phyloP scores from a whole-genome alignment of 2,888 invertebrate species.

The Pemphredon lugubris region DNA sequence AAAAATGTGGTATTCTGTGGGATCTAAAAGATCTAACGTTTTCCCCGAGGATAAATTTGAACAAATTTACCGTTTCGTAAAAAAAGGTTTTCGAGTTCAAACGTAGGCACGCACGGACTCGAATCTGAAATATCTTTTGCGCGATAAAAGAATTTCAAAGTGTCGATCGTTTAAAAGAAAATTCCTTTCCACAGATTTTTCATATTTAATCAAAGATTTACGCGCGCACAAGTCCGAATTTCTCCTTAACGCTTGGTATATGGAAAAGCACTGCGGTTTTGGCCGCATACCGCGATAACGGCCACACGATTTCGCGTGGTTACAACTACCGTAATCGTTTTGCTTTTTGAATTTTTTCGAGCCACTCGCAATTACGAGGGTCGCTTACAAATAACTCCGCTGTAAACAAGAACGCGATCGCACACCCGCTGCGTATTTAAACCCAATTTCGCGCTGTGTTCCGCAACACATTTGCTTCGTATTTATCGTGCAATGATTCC shows the following conservation, averaged over 20 bases:
- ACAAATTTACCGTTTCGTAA: too few relatives aligned
- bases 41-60: too few relatives aligned
- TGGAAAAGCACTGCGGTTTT: not conserved
- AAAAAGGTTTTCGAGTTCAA: too few relatives aligned
- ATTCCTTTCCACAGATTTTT: too few relatives aligned
- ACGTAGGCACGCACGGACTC: too few relatives aligned
- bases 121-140: too few relatives aligned
- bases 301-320: not conserved
- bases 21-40: too few relatives aligned
- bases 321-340: too few relatives aligned
- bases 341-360: constrained; percentile 1
- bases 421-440: constrained; percentile 17
- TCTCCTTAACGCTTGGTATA: not conserved
- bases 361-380: constrained; percentile 1
- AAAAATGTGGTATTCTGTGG: too few relatives aligned
- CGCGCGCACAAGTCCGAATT: not conserved
- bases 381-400: not conserved
- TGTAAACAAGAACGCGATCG: constrained; percentile 1
- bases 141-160: too few relatives aligned
- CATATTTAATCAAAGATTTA: constrained; percentile 6
- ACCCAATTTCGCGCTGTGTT: constrained; percentile 17
- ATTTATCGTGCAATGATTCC: constrained; percentile 25
- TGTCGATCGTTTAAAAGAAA: too few relatives aligned
- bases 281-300: constrained; percentile 1
- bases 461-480: constrained; percentile 14